These are phyloP conservation scores for Etheostoma spectabile DNA, from an alignment of 2,113 vertebrate species.

Conservation along the genomic window DNA sequence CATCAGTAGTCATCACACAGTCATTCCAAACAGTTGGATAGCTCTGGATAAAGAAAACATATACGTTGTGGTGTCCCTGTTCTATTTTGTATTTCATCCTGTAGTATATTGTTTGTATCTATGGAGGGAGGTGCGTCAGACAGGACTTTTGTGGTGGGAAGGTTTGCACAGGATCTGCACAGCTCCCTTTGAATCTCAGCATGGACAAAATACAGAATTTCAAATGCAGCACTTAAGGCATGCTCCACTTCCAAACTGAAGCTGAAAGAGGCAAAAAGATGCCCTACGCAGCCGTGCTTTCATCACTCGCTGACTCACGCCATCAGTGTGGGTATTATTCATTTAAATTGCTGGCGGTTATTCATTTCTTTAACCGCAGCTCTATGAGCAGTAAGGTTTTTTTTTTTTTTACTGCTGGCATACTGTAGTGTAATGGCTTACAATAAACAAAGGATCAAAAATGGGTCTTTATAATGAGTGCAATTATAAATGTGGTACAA, in stretches of 20 bases:
- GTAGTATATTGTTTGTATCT: not conserved
- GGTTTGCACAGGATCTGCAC: not conserved
- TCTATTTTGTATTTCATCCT: not conserved
- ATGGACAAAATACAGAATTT: slow-evolving; percentile 1
- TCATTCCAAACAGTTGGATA: not conserved
- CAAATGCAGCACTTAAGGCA: not conserved
- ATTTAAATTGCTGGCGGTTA: slow-evolving; percentile 1
- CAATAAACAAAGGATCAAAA: not conserved
- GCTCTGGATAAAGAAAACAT: not conserved
- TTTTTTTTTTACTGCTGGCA: not conserved
- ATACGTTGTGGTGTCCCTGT: not conserved
- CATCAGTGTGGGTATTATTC: slow-evolving; percentile 12
- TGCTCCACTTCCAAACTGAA: not conserved
- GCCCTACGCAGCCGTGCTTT: slow-evolving; percentile 4
- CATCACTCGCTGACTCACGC: slow-evolving; percentile 1
- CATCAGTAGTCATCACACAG: not conserved
- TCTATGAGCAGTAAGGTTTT: not conserved
- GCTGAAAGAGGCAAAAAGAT: slow-evolving; percentile 12
- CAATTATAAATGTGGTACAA: slow-evolving; percentile 2
- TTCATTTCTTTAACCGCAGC: not conserved
- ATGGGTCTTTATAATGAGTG: not conserved
- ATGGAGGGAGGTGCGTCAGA: not conserved
- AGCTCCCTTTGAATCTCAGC: not conserved
- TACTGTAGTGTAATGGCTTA: not conserved
- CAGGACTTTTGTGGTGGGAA: not conserved